Evolutionary conservation across 2,888 invertebrate species (phyloP), one percentile per base, ranked within the genome.

Genomic region (Ametastegia equiseti): DNA sequence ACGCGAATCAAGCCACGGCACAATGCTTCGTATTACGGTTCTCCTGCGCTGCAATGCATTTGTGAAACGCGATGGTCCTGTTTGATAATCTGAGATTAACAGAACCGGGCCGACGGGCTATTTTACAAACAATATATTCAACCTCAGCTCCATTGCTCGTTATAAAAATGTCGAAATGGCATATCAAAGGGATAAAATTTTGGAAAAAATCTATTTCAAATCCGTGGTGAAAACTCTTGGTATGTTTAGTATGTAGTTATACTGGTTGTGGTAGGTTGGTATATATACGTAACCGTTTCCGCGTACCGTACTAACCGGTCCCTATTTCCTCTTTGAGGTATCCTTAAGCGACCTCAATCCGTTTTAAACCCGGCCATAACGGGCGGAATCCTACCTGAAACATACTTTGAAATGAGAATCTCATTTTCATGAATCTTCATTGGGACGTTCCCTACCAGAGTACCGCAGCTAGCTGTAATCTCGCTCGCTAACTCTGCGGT

Each of bases 311-410:
- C 50, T 75, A 75, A 75, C 50, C 54, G 75, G 75, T 75, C 50
- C 54, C 27, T 75, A 23, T 75, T 19, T 54, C 54, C 75, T 75
- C 75, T 75, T 54, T 36, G 75, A 50, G 75, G 75, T 75, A 45
- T 75, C 54, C 50, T 54, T 75, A 75, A 75, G 54, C 54, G 75
- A 75, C 75, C 75, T 75, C 75, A 75, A 75, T 75, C 75, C 75
- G 75, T 36, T 75, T 75, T 30, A 75, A 75, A 54, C 50, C 75
- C 54, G 54, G 33, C 50, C 36, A 75, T 75, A 75, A 75, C 75
- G 23, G 30, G 36, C 11, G 45, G 75, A 47, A 71, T 75, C 75
- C 75, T 75, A 75, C 75, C 50, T 75, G 33, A 15, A 75, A 36
- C 75, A 75, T 75, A 75, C 75, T 75, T 54, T 75, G 75, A 75